phyloP scores from a whole-genome alignment of 2,888 invertebrate species.

The Orthonevra nobilis region DNA sequence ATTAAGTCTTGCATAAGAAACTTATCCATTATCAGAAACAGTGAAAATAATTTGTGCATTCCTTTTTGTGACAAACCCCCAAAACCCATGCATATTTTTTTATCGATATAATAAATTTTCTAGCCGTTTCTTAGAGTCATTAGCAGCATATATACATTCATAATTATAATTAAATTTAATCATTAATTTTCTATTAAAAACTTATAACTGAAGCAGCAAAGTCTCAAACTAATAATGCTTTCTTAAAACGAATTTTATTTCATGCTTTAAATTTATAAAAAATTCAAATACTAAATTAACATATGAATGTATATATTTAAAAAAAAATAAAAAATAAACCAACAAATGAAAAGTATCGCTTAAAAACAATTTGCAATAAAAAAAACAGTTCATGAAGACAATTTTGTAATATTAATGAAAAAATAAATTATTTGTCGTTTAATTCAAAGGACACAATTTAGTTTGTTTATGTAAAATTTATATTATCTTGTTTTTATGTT shows the following conservation, averaged over 20 bases:
- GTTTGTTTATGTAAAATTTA: no score
- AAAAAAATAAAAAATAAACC: no score
- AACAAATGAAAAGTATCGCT: slow-evolving; percentile 66
- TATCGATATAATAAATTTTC: not conserved
- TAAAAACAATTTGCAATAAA: slow-evolving; percentile 74
- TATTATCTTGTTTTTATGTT: no score
- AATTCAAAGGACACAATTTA: slow-evolving; percentile 1
- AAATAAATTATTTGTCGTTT: not conserved
- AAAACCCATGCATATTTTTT: not conserved
- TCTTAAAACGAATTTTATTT: not conserved
- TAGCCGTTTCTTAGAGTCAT: slow-evolving; percentile 7
- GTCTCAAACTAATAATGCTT: slow-evolving; percentile 33
- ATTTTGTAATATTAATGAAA: no score
- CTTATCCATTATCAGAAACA: no score
- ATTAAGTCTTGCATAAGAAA: no score
- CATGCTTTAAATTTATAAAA: slow-evolving; percentile 9
- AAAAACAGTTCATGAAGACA: no score
- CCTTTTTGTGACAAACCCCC: not conserved
- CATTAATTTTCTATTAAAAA: slow-evolving; percentile 30
- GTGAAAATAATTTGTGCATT: not conserved
- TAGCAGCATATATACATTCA: slow-evolving; percentile 49
- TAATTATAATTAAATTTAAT: slow-evolving; percentile 4
- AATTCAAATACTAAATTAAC: slow-evolving; percentile 10
- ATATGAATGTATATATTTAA: slow-evolving; percentile 47
- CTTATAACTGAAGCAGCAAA: not conserved